Base-by-base conservation (phyloP, 2,888 invertebrate genomes). In the Elysia crispata region DNA sequence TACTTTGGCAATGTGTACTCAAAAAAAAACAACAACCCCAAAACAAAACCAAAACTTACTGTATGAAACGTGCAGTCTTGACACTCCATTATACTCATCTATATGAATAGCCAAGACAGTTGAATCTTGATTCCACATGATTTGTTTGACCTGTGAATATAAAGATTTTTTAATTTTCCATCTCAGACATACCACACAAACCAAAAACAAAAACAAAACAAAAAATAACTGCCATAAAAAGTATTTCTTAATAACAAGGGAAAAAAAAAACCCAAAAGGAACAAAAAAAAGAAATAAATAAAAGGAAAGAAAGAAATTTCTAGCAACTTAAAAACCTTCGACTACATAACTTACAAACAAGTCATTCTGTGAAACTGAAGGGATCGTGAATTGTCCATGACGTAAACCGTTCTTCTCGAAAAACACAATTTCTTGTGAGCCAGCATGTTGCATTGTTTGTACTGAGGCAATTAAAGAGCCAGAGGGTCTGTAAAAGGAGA, bases 361-460 rank as follows among this genome's bases (percentile, higher is more conserved):
- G 18, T 66, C 62, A 76, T 23, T 23, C 20, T 60, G n/a, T 3
- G 60, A 23, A 60, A 20, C 82, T 82, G 95, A 94, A 0, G 95
- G 95, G 79, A 97, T 92, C 18, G 93, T 91, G 87, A 97, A 95
- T 86, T 96, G 96, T 25, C 96, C 95, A 93, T 97, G 97, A 86
- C 95, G 94, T 18, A 97, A 92, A 0, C 97, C 98, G 93, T 98
- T 98, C 90, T 96, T 97, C 90, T 98, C 98, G 92, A 97, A 96
- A 86, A 98, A 95, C 6, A 95, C 94, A 23, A 98, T 93, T 25
- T 95, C 94, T 87, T 95, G 95, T 89, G 95, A 95, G 83, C 90
- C 89, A 3, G 31, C n/a, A 30, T 70, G 75, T 60, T 88, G 89
- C 64, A 84, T 85, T 76, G 87, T 83, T 78, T 89, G 89, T 69